Base-by-base conservation (phyloP, 2,888 invertebrate genomes). In the Chaetogeoica ovagalla region DNA sequence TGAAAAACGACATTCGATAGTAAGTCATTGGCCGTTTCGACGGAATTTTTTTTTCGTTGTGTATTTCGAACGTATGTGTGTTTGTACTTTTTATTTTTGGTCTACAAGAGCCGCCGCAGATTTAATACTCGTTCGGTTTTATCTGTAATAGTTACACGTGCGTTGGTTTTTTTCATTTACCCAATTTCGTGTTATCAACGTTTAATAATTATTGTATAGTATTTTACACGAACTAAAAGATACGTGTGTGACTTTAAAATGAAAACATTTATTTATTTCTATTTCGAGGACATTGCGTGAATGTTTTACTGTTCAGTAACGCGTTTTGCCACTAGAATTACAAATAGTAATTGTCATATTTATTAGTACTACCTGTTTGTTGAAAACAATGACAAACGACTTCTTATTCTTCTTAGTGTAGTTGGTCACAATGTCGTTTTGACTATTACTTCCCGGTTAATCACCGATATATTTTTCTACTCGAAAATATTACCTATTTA, bases 381-480 rank as follows among this genome's bases (percentile, higher is more conserved):
- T 59, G 23, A 68, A n/a, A 68, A 76, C 65, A 65, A 74, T 74
- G 21, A 57, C 23, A 68, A 17, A 57, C 43, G 59, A 66, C 8
- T 11, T 76, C 57, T 75, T 66, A 55, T 75, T 66, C 1, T 75
- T 43, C 39, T 4, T 59, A 76, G 59, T 30, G 48, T 59, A 30
- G 75, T 76, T 68, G 59, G 30, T 68, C 59, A 59, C 23, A 57
- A 57, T 23, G 55, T 21, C 6, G 39, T 75, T n/a, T n/a, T 75
- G 39, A 30, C 23, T 76, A 75, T 43, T 75, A 30, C 4, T 30
- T 4, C 43, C 43, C 9, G 43, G 59, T 43, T 68, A 76, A 68
- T 15, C 59, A 60, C 59, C 1, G 48, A 11, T 48, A 48, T 15
- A 48, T 48, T 48, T 48, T 48, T 48, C 1, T 43, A 15, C 48